A percentile compares a stretch with the other conserved stretches of the same genome.
Evolutionary conservation across 2,888 invertebrate genomes (phyloP).

Genomic region (Steinernema scapterisci): DNA sequence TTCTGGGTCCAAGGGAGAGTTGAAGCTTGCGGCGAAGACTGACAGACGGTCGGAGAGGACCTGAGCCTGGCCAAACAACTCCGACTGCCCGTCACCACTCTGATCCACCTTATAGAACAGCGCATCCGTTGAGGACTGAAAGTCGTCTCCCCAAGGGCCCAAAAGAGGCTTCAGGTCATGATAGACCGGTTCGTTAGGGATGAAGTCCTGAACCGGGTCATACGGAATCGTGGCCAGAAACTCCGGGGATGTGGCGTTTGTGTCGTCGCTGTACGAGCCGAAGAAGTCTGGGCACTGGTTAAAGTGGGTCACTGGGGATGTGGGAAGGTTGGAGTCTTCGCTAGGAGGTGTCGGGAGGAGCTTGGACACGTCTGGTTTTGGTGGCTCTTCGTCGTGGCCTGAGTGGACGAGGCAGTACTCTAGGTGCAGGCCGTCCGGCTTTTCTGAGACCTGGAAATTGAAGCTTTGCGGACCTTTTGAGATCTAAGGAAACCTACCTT

Average conservation of each 20-base stretch:
- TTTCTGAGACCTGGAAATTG: neutral
- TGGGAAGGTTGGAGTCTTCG: too few species aligned
- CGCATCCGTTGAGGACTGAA: neutral
- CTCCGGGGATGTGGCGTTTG: neutral
- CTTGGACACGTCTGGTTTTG: neutral
- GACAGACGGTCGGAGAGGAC: neutral
- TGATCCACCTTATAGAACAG: neutral
- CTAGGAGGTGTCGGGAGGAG: too few species aligned
- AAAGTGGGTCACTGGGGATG: too few species aligned
- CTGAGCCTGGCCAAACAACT: neutral
- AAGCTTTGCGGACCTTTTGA: neutral
- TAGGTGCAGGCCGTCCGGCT: neutral
- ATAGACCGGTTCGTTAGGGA: neutral
- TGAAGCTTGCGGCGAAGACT: neutral
- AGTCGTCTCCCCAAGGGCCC: slow-evolving; percentile 8
- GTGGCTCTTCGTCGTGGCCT: neutral
- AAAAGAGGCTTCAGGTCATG: neutral
- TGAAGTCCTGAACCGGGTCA: too few species aligned
- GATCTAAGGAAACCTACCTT: neutral
- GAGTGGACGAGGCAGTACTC: slow-evolving; percentile 22
- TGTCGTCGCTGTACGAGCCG: too few species aligned
- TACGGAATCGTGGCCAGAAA: neutral
- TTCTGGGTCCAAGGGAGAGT: neutral
- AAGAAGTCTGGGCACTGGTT: too few species aligned
- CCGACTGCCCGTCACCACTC: neutral